phyloP scores from a whole-genome alignment of 64 coral and sea anemone species.

The Catalaphyllia jardinei region DNA sequence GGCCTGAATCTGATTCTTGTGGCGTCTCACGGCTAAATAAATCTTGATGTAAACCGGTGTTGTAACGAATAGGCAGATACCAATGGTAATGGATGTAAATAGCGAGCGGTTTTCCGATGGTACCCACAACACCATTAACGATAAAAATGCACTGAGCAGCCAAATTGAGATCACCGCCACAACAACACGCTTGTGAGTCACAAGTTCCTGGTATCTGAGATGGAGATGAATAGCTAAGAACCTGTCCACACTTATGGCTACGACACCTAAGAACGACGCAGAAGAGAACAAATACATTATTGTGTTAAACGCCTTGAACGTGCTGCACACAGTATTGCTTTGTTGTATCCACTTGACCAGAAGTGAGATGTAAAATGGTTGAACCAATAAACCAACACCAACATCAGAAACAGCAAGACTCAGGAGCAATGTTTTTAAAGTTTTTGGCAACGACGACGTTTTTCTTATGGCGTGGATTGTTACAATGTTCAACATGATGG shows the following conservation, averaged over 20 bases:
- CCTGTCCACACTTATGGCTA: neutral
- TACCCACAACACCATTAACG: neutral
- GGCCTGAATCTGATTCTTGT: neutral
- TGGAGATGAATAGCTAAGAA: neutral
- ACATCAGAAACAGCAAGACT: conserved; percentile 12
- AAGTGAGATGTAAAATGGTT: neutral
- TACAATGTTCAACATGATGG: neutral
- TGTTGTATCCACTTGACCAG: neutral
- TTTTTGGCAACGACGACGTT: neutral
- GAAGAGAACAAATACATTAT: neutral
- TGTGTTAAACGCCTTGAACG: too few species aligned
- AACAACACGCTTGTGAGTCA: neutral
- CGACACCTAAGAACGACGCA: neutral
- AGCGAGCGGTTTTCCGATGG: neutral
- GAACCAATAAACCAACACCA: neutral
- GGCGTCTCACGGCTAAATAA: neutral
- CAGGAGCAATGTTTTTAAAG: neutral
- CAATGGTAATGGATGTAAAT: neutral
- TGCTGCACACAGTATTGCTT: neutral
- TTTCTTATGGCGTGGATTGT: neutral
- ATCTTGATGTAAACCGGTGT: neutral
- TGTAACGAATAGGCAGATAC: neutral
- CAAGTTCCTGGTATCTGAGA: conserved; percentile 15
- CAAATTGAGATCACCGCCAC: neutral
- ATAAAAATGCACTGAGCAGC: neutral